Evolutionary conservation across 2,797 vertebrate species (phyloP).

Genomic region (Vipera latastei): DNA sequence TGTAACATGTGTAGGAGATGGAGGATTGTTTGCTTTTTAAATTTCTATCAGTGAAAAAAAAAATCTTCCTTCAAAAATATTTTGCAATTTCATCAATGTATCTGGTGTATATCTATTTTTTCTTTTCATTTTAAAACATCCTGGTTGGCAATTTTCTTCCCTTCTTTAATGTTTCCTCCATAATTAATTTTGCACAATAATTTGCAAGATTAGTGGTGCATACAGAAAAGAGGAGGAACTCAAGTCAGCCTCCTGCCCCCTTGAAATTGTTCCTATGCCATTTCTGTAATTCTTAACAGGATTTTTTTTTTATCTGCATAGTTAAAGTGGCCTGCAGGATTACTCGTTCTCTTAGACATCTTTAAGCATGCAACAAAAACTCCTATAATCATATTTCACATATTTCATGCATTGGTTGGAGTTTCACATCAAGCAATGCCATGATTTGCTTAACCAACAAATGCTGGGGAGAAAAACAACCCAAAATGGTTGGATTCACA

Average conservation of each 20-base stretch:
- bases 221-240: background rate
- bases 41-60: background rate
- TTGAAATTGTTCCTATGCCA: background rate
- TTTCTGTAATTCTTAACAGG: background rate
- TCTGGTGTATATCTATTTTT: background rate
- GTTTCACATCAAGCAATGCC: background rate
- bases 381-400: background rate
- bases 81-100: background rate
- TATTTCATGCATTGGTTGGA: no score
- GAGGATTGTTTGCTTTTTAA: background rate
- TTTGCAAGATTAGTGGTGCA: background rate
- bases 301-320: background rate
- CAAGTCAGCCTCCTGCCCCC: background rate
- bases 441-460: background rate
- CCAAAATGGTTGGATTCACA: background rate
- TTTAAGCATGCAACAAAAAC: background rate
- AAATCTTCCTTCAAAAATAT: background rate
- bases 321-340: background rate
- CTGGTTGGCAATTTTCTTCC: background rate
- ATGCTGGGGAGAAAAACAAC: background rate
- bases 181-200: background rate
- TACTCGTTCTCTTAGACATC: background rate
- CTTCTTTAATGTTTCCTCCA: background rate
- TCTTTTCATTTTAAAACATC: background rate
- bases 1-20: background rate